Evolutionary conservation across 2,113 vertebrate species (phyloP), one percentile per base, ranked within the genome.

Genomic region (Merops nubicus): DNA sequence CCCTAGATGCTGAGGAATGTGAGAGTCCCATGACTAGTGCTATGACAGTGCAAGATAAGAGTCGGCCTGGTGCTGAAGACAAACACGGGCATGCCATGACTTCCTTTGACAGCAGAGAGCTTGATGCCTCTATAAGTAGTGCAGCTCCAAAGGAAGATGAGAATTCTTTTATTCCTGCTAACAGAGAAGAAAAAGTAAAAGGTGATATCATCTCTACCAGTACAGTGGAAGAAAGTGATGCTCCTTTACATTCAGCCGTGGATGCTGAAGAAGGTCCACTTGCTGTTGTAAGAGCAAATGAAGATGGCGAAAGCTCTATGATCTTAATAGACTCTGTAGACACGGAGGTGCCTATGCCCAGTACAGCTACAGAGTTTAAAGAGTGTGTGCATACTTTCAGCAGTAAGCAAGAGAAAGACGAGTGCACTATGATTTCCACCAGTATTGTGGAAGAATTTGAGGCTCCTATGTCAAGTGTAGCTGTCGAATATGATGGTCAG

Each of bases 391-490:
- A 85, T 77, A 4, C 62, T 53, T 92, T 15, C 12, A n/a, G 25
- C 54, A 68, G 77, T 53, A 96, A 88, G 20, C 96, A 95, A 34
- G 98, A 98, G 40, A 98, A 98, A 47, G 98, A 98, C 22, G 98
- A 98, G 38, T 98, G 98, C 31, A 95, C 98, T 56, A 96, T 97
- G 95, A 98, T 98, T 89, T 98, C 98, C 70, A 98, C 98, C 6
- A 98, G 98, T 97, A 93, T 98, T 43, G 73, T 95, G 47, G 98
- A 98, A 54, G 98, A 98, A 59, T 97, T 95, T 15, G 98, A 98
- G 47, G 89, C 93, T 89, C 98, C 98, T 11, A 98, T 98, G 79
- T 97, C 98, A 50, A 98, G 98, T 7, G 97, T 92, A 2, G 36
- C 95, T 51, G 1, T 82, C 74, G 95, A 76, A 36, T 93, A 60